A percentile compares a stretch with the other conserved stretches of the same genome.
These are phyloP conservation scores for Perdita meconis DNA, from an alignment of 2,888 invertebrate species.

Conservation along the genomic window DNA sequence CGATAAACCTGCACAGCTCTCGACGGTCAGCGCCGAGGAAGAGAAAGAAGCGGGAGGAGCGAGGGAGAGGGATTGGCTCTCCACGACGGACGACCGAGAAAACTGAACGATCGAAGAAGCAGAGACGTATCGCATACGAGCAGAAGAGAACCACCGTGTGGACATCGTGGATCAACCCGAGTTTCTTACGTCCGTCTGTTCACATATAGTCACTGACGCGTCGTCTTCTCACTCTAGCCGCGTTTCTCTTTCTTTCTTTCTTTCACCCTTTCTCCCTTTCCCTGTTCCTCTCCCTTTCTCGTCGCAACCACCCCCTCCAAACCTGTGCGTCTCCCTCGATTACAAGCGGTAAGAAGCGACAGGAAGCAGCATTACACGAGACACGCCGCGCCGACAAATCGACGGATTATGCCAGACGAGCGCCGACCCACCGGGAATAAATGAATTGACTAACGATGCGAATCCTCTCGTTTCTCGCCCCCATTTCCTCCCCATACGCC, in stretches of 20 bases:
- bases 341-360: slow-evolving; percentile 80
- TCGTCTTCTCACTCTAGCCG: slow-evolving; percentile 60
- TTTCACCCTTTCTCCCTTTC: slow-evolving; percentile 27
- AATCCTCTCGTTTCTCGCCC: slow-evolving; percentile 63
- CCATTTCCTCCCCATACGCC: slow-evolving; percentile 19
- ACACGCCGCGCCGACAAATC: slow-evolving; percentile 82
- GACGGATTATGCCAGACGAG: slow-evolving; percentile 80
- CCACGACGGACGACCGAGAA: slow-evolving; percentile 42
- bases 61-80: slow-evolving; percentile 18
- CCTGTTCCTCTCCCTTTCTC: slow-evolving; percentile 46
- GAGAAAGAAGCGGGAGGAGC: slow-evolving; percentile 26
- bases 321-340: slow-evolving; percentile 71
- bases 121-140: slow-evolving; percentile 49
- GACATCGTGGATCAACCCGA: slow-evolving; percentile 73
- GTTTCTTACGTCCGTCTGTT: slow-evolving; percentile 77
- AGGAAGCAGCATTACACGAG: slow-evolving; percentile 79
- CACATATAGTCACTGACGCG: slow-evolving; percentile 79
- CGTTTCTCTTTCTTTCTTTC: slow-evolving; percentile 33
- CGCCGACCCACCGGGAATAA: slow-evolving; percentile 79
- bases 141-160: slow-evolving; percentile 58
- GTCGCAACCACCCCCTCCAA: slow-evolving; percentile 38
- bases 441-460: slow-evolving; percentile 79
- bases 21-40: slow-evolving; percentile 25
- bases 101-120: slow-evolving; percentile 25
- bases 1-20: slow-evolving; percentile 69